Base-by-base conservation (phyloP, 2,797 vertebrate genomes). In the Bradypus variegatus region DNA sequence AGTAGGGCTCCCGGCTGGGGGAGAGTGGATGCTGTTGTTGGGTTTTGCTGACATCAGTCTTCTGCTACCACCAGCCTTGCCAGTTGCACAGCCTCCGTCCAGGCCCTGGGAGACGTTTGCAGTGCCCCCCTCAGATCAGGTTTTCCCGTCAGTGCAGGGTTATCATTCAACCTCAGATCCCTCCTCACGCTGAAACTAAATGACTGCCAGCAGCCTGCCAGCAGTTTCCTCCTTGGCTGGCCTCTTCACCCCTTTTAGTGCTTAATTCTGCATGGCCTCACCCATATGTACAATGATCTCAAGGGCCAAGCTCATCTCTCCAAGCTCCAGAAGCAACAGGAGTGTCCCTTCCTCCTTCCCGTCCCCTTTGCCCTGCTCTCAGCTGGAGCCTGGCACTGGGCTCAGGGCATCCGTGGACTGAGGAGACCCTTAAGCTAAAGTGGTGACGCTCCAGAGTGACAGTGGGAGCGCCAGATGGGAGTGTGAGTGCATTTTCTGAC, bases 1-100 rank as follows among this genome's bases (percentile, higher is more conserved):
- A 19, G 2, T 2, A 4, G 21, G 55, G 15, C 19, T 70, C 45
- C 45, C 0, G 38, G 45, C 6, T 31, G 4, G 38, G 19, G 38
- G 6, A 16, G 15, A 5, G 53, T 1, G 2, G 33, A 1, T 8
- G 18, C 65, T 48, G 8, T 38, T 36, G 16, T 41, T 1, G 0
- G 13, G 5, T 45, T 77, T 79, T 38, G 53, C 12, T 38, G 31
- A 45, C 6, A 3, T 31, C 58, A 29, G 11, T 14, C 23, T 91
- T 8, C 41, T 48, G 29, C 60, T 23, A 29, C 18, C 14, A 4
- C 21, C 69, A 53, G 33, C 58, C 38, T 48, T 72, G 53, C 29
- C 3, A 31, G 62, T 13, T n/a, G 55, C 12, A 41, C 33, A 19
- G 10, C 60, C 65, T 72, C 31, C 67, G 67, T 73, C 23, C n/a